Evolutionary conservation across 2,888 invertebrate genomes (phyloP).

Genomic region (Tinea pellionella): DNA sequence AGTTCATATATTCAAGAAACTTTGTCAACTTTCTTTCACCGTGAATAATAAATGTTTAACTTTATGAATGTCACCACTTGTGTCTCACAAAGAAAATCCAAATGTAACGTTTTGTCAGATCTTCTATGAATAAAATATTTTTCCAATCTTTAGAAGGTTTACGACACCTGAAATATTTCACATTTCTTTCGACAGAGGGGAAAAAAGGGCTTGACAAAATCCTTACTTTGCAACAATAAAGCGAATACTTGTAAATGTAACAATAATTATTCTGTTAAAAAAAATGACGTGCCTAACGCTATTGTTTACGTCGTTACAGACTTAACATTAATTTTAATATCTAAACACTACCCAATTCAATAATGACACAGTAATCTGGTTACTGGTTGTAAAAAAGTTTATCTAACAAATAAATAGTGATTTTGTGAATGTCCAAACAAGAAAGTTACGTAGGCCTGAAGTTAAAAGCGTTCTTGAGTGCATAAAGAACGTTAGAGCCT

Average conservation of each 20-base stretch:
- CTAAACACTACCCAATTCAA: no score
- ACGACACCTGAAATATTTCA: not conserved
- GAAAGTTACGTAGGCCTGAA: not conserved
- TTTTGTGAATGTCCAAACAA: not conserved
- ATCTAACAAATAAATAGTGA: not conserved
- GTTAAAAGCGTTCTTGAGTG: not conserved
- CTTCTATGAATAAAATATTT: conserved; percentile 8
- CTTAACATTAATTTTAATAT: no score
- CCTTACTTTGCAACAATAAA: no score
- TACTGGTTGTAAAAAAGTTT: no score
- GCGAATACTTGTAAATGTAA: no score
- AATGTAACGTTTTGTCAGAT: not conserved
- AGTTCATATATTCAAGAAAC: not conserved
- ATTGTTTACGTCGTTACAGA: no score
- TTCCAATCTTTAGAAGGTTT: not conserved
- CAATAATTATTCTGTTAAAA: no score
- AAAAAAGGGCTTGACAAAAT: no score
- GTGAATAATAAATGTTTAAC: not conserved
- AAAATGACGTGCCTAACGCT: no score
- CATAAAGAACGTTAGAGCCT: not conserved
- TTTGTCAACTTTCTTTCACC: not conserved
- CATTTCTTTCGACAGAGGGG: not conserved
- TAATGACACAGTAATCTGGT: no score
- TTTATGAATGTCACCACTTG: not conserved
- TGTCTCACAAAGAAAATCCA: not conserved